Evolutionary conservation across 2,797 vertebrate species (phyloP).

Genomic region (Erethizon dorsatum): DNA sequence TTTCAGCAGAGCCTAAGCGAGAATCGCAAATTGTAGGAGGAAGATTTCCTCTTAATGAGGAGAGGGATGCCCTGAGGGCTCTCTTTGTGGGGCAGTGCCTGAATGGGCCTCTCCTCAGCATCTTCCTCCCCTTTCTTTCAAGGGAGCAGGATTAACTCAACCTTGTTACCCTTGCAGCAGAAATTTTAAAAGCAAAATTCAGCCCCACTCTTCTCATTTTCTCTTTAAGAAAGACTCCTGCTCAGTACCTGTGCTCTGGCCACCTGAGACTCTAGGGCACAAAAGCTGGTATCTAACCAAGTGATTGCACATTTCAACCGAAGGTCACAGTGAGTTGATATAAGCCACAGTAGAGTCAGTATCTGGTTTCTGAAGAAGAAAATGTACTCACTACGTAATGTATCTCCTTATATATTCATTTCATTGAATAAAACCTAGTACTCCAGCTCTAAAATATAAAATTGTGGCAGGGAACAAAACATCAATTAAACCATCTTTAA

Average conservation of each 20-base stretch:
- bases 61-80: not conserved
- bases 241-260: not conserved
- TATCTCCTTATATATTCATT: slow-evolving; percentile 23
- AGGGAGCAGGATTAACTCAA: not conserved
- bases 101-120: not conserved
- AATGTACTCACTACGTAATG: not conserved
- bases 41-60: not conserved
- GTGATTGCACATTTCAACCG: not conserved
- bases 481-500: slow-evolving; percentile 16
- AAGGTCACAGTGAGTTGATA: not conserved
- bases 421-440: slow-evolving; percentile 29
- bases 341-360: not conserved
- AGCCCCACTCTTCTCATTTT: not conserved
- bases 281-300: not conserved
- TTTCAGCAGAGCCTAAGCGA: not conserved
- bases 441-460: slow-evolving; percentile 49
- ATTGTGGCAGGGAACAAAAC: not conserved
- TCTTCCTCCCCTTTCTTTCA: not conserved
- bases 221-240: not conserved
- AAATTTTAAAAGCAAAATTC: not conserved
- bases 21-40: not conserved
- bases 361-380: slow-evolving; percentile 18
- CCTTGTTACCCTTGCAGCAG: not conserved
- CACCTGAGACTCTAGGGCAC: not conserved
- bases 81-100: not conserved